Conservation (phyloP, 1,140 invertebrate species). For the Plodia interpunctella region DNA sequence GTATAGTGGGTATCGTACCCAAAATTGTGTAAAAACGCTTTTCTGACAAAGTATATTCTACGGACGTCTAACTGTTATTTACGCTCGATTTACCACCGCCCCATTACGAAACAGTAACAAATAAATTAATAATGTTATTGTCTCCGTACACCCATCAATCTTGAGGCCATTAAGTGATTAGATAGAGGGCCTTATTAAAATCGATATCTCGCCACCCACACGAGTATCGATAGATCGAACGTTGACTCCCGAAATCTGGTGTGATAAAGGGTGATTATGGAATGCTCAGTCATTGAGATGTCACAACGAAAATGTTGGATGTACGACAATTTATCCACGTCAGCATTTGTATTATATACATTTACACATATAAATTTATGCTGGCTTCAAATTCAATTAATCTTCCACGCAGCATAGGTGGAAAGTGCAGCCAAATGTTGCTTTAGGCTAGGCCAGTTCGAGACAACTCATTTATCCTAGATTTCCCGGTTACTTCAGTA, state of each 20-base stretch:
- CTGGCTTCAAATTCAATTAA: too few relatives aligned
- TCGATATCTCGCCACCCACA: constrained; percentile 20
- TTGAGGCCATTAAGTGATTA: constrained; percentile 56
- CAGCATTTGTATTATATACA: too few relatives aligned
- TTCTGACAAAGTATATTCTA: constrained; percentile 12
- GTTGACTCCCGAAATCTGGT: constrained; percentile 17
- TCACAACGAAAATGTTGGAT: background rate
- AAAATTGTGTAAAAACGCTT: too few relatives aligned
- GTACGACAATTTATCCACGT: too few relatives aligned
- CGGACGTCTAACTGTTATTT: constrained; percentile 27
- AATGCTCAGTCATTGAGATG: background rate
- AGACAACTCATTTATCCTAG: too few relatives aligned
- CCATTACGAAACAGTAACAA: constrained; percentile 17
- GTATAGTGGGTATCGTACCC: too few relatives aligned
- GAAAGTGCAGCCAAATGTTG: too few relatives aligned
- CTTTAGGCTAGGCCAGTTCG: too few relatives aligned
- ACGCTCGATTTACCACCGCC: constrained; percentile 24
- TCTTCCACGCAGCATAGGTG: too few relatives aligned
- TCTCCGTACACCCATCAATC: constrained; percentile 46
- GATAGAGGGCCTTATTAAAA: constrained; percentile 36
- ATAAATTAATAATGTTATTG: constrained; percentile 47
- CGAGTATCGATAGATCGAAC: constrained; percentile 18
- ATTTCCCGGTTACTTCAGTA: too few relatives aligned
- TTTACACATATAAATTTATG: too few relatives aligned
- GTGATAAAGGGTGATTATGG: constrained; percentile 15